phyloP scores from a whole-genome alignment of 2,113 vertebrate genomes.

The Psilopsiagon aymara region DNA sequence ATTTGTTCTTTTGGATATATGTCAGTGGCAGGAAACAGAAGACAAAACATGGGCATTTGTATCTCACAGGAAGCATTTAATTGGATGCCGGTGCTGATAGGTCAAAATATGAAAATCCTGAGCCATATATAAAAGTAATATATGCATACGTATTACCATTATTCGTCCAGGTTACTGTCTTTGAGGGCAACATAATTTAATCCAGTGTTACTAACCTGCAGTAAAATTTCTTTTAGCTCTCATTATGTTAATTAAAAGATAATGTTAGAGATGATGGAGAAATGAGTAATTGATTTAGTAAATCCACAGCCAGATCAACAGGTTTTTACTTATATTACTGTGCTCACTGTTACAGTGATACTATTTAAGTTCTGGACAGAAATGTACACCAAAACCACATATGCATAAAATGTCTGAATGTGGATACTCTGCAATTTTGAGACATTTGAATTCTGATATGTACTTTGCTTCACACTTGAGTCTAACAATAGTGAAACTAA shows the following conservation, averaged over 20 bases:
- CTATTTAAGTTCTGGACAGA: neutral
- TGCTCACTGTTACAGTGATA: neutral
- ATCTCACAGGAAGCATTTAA: neutral
- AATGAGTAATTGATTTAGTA: neutral
- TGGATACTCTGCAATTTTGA: neutral
- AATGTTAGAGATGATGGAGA: neutral
- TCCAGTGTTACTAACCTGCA: neutral
- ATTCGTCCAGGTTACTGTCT: neutral
- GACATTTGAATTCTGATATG: neutral
- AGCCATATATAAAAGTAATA: neutral
- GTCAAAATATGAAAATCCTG: neutral
- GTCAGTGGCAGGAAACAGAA: neutral
- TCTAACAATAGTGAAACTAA: neutral
- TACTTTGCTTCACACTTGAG: neutral
- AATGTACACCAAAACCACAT: neutral
- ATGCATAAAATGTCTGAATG: neutral
- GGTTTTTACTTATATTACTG: neutral
- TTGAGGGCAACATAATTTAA: neutral
- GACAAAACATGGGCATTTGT: neutral
- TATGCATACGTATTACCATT: rapidly evolving
- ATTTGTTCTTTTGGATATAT: neutral
- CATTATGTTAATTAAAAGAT: neutral
- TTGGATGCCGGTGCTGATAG: neutral
- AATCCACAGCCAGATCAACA: neutral
- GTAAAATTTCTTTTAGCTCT: neutral